Base-by-base conservation (phyloP, 2,888 invertebrate species). In the Agrochola lota region DNA sequence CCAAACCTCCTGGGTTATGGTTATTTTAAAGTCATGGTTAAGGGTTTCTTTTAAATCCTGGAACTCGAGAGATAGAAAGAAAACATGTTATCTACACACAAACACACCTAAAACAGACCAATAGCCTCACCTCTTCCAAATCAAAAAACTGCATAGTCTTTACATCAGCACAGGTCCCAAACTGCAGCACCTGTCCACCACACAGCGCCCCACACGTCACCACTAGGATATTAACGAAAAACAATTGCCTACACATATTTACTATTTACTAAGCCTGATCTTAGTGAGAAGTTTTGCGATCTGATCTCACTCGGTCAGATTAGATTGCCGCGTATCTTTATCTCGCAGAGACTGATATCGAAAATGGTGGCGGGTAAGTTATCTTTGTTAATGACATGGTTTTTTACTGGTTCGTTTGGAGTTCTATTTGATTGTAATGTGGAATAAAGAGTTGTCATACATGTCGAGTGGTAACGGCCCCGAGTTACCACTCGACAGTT, bases 101-200 rank as follows among this genome's bases (percentile, higher is more conserved):
- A 12, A 43, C 4, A 40, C 40, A 26, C 1, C 3, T 23, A 26
- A 26, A 12, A 12, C 17, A 6, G 1, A 15, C 6, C 0, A 46
- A 40, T 2, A 8, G 11, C 69, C 93, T 92, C 85, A 96, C 96
- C 83, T 92, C 93, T 86, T 96, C 95, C 23, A 96, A 80, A 84
- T 95, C 93, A 84, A 96, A 96, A 85, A 91, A 95, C 67, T 88
- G 91, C 92, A 95, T 93, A n/a, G 95, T 94, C 1, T 90, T 85
- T 0, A 95, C 93, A 9, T 93, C 86, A 0, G 88, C 85, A 85
- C 96, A 96, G 0, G 82, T 74, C 2, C 96, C 96, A 77, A 96
- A 95, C 71, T 95, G 93, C 17, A 95, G 20, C 2, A 96, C 91
- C 90, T 96, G 96, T 2, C 90, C 90, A 12, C 66, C 69, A 86